Evolutionary conservation across 1,140 invertebrate genomes (phyloP).

Genomic region (Pseudomyrmex gracilis): DNA sequence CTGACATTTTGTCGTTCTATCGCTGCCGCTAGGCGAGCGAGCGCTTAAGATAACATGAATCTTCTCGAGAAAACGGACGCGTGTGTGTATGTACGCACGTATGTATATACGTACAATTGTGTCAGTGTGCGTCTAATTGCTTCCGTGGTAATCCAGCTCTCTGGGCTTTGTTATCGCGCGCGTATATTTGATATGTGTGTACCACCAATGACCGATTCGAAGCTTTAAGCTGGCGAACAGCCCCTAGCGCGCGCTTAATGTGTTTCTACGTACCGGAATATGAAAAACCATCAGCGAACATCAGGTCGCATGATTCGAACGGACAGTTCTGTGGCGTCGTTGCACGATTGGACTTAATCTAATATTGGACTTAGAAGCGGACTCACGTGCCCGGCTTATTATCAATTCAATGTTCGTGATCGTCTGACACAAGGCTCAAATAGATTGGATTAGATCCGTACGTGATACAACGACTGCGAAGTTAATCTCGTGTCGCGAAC

Average conservation of each 20-base stretch:
- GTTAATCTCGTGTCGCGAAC: slow-evolving; percentile 58
- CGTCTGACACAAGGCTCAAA: slow-evolving; percentile 61
- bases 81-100: background rate
- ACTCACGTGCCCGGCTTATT: slow-evolving; percentile 62
- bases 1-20: slow-evolving; percentile 49
- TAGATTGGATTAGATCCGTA: slow-evolving; percentile 68
- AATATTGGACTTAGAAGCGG: slow-evolving; percentile 63
- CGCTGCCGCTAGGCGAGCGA: background rate
- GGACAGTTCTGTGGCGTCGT: slow-evolving; percentile 38
- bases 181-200: background rate
- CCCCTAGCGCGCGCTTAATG: background rate
- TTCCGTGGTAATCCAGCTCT: background rate
- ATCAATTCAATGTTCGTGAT: slow-evolving; percentile 69
- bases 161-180: background rate
- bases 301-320: slow-evolving; percentile 27
- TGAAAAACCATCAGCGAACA: background rate
- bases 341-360: slow-evolving; percentile 65
- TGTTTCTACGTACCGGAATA: background rate
- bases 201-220: background rate
- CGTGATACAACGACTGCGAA: slow-evolving; percentile 55
- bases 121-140: background rate
- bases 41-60: slow-evolving; percentile 2
- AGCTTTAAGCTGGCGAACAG: background rate
- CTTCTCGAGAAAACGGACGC: background rate
- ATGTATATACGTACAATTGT: no score